Base-by-base conservation (phyloP, 2,888 invertebrate genomes). In the Paralinhomoeus sp. region DNA sequence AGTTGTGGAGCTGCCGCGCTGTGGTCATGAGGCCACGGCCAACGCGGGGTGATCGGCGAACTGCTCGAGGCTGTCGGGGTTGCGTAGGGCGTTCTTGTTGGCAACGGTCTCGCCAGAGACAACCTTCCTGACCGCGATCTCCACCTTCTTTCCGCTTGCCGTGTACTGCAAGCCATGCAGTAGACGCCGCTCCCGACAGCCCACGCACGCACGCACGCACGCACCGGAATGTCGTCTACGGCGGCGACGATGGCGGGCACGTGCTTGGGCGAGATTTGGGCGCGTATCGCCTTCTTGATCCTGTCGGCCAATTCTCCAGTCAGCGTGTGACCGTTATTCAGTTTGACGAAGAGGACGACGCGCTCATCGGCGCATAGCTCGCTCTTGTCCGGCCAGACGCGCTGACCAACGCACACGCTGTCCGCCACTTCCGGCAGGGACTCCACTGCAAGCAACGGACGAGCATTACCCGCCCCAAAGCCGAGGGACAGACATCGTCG, bases 71-170 rank as follows among this genome's bases (percentile, higher is more conserved):
- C 62, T 62, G 34, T 65, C 58, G 1, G 71, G 70, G 55, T 72
- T 72, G 21, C 64, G 56, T 40, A 70, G 57, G 0, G 71, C 67
- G 15, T 67, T 66, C 21, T 63, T 56, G 50, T 69, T 68, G 47
- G 62, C 61, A 0, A 70, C 69, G 36, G 59, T 54, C 47, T 64
- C 59, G 2, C 67, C 67, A 43, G 63, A 60, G 24, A 72, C 61
- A 12, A 69, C 63, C 49, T 67, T 64, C 50, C 68, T 64, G 21
- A 72, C 69, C 2, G 71, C 71, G 9, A 72, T 63, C 56, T 72
- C 72, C 24, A 72, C 71, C 52, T 72, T 72, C 58, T 72, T 72
- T 2, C 71, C 71, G 54, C 65, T 70, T 45, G 68, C 64, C 21
- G 72, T 72, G 57, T 72, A 71, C 68, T 70, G 60, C 40, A 62